phyloP scores from a whole-genome alignment of 2,113 vertebrate genomes.

The Oreochromis spilurus region DNA sequence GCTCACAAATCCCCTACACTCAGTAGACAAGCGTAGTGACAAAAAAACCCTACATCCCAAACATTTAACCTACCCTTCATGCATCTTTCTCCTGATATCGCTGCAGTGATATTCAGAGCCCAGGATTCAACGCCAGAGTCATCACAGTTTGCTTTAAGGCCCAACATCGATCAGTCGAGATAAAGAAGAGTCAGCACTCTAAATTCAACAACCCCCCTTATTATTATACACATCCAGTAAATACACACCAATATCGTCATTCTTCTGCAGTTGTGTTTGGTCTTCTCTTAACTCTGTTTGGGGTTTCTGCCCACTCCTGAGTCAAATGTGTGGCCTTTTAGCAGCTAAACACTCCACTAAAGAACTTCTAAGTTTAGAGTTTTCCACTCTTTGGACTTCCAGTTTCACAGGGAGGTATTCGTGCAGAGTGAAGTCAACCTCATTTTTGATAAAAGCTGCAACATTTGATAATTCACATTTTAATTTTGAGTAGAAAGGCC shows the following conservation, averaged over 20 bases:
- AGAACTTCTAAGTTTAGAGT: neutral
- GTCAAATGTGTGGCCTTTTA: neutral
- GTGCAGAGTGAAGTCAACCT: neutral
- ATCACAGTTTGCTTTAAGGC: neutral
- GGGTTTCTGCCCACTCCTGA: neutral
- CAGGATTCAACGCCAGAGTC: neutral
- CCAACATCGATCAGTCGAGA: neutral
- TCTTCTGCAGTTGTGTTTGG: neutral
- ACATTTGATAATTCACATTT: neutral
- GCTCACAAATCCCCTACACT: neutral
- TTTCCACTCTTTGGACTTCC: neutral
- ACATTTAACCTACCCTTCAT: neutral
- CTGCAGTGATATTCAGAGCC: neutral
- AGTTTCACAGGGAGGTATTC: neutral
- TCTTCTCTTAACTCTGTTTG: neutral
- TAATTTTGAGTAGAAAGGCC: neutral
- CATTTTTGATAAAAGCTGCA: neutral
- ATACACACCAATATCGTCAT: neutral
- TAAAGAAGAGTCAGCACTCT: neutral
- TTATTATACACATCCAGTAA: neutral
- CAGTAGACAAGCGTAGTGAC: neutral
- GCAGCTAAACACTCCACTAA: neutral
- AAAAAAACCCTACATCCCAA: neutral
- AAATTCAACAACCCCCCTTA: neutral
- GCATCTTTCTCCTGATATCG: rapidly evolving